Evolutionary conservation across 2,888 invertebrate species (phyloP).

Genomic region (Noctua janthe): DNA sequence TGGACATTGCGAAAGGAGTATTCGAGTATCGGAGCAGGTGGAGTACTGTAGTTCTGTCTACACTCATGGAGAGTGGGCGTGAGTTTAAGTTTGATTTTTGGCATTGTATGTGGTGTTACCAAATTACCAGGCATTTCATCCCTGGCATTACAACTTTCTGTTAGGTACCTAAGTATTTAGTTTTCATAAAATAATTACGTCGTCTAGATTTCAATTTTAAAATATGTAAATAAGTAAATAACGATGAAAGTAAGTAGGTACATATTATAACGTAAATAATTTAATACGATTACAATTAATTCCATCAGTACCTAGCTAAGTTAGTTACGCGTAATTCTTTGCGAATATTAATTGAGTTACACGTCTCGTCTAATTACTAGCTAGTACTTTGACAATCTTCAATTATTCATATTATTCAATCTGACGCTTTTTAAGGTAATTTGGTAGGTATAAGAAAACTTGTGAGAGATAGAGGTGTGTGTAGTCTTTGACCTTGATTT

Average conservation of each 20-base stretch:
- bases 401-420: constrained; percentile 57
- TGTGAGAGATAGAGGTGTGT: neutral
- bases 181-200: neutral
- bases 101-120: neutral
- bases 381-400: constrained; percentile 48
- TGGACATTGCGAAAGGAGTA: neutral
- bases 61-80: neutral
- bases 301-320: constrained; percentile 33
- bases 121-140: neutral
- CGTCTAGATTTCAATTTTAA: neutral
- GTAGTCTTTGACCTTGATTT: neutral
- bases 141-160: neutral
- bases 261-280: constrained; percentile 23
- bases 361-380: constrained; percentile 55
- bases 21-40: neutral
- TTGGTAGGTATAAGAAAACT: neutral
- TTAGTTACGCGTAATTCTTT: constrained; percentile 56
- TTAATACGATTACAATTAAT: constrained; percentile 44
- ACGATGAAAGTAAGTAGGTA: neutral
- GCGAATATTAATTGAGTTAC: constrained; percentile 59
- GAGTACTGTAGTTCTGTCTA: neutral
- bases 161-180: neutral
- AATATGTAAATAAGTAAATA: constrained; percentile 1
- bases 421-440: constrained; percentile 20
- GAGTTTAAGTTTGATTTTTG: neutral